phyloP scores from a whole-genome alignment of 2,888 invertebrate genomes.

The Cynaeus angustus region DNA sequence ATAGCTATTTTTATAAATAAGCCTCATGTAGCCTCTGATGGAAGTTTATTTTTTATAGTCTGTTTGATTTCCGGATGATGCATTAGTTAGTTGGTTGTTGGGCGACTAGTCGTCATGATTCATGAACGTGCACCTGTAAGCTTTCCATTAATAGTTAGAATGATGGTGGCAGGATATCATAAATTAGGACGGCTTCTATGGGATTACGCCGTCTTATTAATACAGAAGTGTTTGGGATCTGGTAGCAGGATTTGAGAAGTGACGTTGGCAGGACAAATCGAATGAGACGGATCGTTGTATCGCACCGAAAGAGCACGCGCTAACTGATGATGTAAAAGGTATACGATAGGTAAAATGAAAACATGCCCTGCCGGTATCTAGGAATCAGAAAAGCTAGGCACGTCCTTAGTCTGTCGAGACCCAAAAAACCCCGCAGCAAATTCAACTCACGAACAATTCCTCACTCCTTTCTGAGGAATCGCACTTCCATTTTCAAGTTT shows the following conservation, averaged over 20 bases:
- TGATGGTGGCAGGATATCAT: constrained; percentile 24
- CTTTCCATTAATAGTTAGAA: constrained; percentile 31
- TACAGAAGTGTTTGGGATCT: not conserved
- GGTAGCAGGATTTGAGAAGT: constrained; percentile 8
- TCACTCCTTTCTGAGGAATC: constrained; percentile 67
- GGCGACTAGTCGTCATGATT: too few species aligned
- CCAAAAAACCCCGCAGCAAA: constrained; percentile 60
- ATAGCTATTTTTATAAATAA: too few species aligned
- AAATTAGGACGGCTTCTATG: constrained; percentile 23
- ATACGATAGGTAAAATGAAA: constrained; percentile 60
- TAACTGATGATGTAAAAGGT: constrained; percentile 58
- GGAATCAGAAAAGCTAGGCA: constrained; percentile 68
- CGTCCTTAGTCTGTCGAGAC: constrained; percentile 68
- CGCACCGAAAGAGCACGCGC: constrained; percentile 38
- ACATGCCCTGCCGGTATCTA: constrained; percentile 65
- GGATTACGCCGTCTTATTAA: constrained; percentile 26
- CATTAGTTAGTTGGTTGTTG: too few species aligned
- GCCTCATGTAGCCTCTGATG: too few species aligned
- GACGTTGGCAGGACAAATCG: constrained; percentile 45
- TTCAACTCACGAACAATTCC: constrained; percentile 70
- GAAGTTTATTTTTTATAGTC: too few species aligned
- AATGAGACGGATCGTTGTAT: constrained; percentile 50
- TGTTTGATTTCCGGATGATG: too few species aligned
- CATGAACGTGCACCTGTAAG: constrained; percentile 3
- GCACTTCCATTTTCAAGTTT: constrained; percentile 66